These are phyloP conservation scores for Alligator mississippiensis DNA, from an alignment of 2,113 vertebrate species.

Conservation along the genomic window DNA sequence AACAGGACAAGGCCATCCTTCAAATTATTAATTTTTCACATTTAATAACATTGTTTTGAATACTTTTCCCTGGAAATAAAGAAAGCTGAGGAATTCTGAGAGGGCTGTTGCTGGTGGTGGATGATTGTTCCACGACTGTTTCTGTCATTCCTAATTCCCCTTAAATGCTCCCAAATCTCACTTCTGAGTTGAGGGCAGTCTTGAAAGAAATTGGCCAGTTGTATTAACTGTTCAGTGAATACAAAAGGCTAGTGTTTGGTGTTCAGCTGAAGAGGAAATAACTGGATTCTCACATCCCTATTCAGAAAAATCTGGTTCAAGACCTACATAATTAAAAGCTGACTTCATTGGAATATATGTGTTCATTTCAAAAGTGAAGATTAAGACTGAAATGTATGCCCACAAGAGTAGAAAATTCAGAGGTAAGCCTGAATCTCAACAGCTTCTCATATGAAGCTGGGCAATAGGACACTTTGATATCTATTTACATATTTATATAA, in stretches of 20 bases:
- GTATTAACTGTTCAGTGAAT: background rate
- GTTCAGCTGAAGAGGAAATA: slow-evolving; percentile 14
- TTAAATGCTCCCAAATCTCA: background rate
- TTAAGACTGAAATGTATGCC: background rate
- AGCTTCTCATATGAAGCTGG: background rate
- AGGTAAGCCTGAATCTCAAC: background rate
- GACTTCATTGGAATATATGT: background rate
- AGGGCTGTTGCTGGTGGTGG: background rate
- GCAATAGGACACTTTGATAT: background rate
- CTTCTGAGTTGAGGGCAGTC: background rate
- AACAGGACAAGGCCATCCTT: background rate
- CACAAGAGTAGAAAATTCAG: background rate
- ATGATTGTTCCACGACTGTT: background rate
- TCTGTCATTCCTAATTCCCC: background rate
- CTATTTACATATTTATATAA: background rate
- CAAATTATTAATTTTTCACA: background rate
- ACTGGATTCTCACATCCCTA: background rate
- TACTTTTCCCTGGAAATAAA: background rate
- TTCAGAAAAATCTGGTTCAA: background rate
- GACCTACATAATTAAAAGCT: background rate
- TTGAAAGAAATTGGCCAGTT: background rate
- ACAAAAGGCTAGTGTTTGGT: background rate
- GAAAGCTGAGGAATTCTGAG: background rate
- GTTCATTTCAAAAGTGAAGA: background rate
- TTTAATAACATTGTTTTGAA: background rate